Base-by-base conservation (phyloP, 2,797 vertebrate genomes). In the Hirundo rustica region DNA sequence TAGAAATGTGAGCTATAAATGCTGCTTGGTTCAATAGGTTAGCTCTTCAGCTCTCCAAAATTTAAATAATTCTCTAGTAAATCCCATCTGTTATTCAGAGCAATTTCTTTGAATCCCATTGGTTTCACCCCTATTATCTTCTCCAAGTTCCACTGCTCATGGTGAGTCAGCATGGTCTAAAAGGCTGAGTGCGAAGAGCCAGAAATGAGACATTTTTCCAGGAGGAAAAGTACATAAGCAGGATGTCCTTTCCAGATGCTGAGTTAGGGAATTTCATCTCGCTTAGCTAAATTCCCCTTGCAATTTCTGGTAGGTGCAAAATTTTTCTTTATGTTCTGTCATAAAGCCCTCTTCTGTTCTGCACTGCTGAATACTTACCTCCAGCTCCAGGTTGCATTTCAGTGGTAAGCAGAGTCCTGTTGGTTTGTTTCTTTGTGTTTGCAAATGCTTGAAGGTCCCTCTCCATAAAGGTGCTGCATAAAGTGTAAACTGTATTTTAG, bases 151-250 rank as follows among this genome's bases (percentile, higher is more conserved):
- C 85, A 85, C 51, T 89, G 91, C 79, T 93, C 65, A 12, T 45
- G 55, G 91, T 96, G 92, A 96, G 85, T 94, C 95, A 95, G 65
- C 65, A 66, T 26, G 78, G 87, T 85, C 76, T 92, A 51, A 92
- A 96, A 86, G 79, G 14, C 60, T 91, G 89, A 91, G 64, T 61
- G 55, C 0, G 0, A 93, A 90, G 85, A 94, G 80, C 36, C 88
- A 96, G 89, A 95, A 96, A 92, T 36, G 23, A 96, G 77, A 93
- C 80, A 55, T 82, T 95, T 96, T 94, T 97, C 88, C 91, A 95
- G 77, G 60, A 96, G 57, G 88, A 94, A 89, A 96, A 79, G 48
- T 79, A 90, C 55, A 88, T 88, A 93, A 91, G 80, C 71, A 94
- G 77, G 79, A 81, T 94, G 89, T 95, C 91, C 85, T 94, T 95